Conservation (phyloP, 1,140 invertebrate genomes). For the Diploscapter pachys region DNA sequence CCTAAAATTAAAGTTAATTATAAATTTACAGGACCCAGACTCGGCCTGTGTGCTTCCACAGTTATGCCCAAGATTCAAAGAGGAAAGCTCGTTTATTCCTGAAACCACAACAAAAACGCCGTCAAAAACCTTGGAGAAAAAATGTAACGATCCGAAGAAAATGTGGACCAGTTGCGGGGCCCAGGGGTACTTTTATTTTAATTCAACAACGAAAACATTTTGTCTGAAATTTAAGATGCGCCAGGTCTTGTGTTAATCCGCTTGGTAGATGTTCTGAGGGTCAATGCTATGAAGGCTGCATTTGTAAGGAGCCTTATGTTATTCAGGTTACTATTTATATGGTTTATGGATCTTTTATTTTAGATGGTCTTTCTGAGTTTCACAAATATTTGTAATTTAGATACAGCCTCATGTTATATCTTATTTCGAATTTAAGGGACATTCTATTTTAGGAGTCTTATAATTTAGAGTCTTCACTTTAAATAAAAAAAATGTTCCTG, state of each 20-base stretch:
- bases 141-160: slow-evolving; percentile 26
- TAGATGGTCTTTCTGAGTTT: neutral
- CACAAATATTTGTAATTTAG: neutral
- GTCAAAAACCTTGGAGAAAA: neutral
- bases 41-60: slow-evolving; percentile 31
- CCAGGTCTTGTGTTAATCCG: slow-evolving; percentile 24
- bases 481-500: no score
- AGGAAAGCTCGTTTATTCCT: slow-evolving; percentile 8
- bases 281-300: slow-evolving; percentile 23
- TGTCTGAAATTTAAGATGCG: slow-evolving; percentile 15
- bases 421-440: no score
- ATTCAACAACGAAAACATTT: neutral
- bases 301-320: slow-evolving; percentile 25
- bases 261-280: slow-evolving; percentile 21
- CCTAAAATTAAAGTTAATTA: neutral
- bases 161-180: slow-evolving; percentile 35
- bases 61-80: slow-evolving; percentile 13
- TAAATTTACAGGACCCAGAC: slow-evolving; percentile 11
- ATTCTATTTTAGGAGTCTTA: no score
- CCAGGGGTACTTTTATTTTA: slow-evolving; percentile 3
- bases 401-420: no score
- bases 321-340: neutral
- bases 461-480: no score
- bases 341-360: neutral
- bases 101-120: slow-evolving; percentile 9